These are phyloP conservation scores for Pherbina coryleti DNA, from an alignment of 2,888 invertebrate species.

Conservation along the genomic window DNA sequence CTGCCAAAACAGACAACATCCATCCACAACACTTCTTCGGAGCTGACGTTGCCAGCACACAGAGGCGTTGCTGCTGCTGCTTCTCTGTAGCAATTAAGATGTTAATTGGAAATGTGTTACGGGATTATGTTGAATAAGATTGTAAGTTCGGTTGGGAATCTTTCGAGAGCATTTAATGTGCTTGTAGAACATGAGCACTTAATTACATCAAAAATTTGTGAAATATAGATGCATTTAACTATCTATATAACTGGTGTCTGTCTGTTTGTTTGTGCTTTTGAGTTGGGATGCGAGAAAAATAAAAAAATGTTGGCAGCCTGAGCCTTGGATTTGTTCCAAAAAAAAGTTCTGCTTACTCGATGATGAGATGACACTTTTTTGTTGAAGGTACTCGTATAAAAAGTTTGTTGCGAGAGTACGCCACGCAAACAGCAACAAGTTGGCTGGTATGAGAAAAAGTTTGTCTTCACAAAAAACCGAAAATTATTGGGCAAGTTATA, in stretches of 20 bases:
- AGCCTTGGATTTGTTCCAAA: constrained; percentile 29
- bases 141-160: constrained; percentile 39
- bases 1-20: background rate
- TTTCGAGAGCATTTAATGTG: constrained; percentile 40
- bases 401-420: background rate
- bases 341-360: constrained; percentile 9
- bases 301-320: constrained; percentile 10
- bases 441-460: constrained; percentile 5
- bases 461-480: background rate
- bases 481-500: no score
- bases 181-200: constrained; percentile 46
- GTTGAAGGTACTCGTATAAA: constrained; percentile 9
- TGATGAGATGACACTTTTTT: constrained; percentile 4
- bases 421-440: constrained; percentile 17
- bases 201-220: constrained; percentile 37
- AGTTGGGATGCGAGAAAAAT: background rate
- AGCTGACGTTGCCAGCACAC: background rate
- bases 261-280: background rate
- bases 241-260: background rate
- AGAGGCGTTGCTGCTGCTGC: background rate
- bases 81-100: constrained; percentile 46
- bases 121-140: constrained; percentile 48
- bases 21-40: background rate
- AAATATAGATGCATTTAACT: background rate
- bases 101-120: constrained; percentile 50